phyloP scores from a whole-genome alignment of 23 tunicate genomes.

The Halocynthia aurantium region DNA sequence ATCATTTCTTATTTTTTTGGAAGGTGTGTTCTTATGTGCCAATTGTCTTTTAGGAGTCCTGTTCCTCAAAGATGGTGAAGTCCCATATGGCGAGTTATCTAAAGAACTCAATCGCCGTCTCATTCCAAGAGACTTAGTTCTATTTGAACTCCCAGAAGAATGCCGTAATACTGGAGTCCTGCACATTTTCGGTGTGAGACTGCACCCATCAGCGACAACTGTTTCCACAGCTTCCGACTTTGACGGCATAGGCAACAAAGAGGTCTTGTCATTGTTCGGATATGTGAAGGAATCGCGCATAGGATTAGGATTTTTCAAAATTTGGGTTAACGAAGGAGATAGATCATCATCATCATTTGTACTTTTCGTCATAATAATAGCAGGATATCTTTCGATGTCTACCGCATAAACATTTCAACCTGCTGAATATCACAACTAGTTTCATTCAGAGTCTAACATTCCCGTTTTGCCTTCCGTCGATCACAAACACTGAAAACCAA shows the following conservation, averaged over 20 bases:
- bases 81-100: not conserved
- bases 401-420: too few species aligned
- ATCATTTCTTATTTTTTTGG: too few species aligned
- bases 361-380: too few species aligned
- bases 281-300: not conserved
- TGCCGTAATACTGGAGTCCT: not conserved
- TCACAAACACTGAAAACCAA: too few species aligned
- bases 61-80: not conserved
- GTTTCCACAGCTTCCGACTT: too few species aligned
- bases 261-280: not conserved
- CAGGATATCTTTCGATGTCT: too few species aligned
- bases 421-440: too few species aligned
- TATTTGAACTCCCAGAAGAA: not conserved
- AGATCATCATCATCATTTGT: too few species aligned
- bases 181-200: not conserved
- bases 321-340: conserved; percentile 1
- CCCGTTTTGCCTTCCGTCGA: too few species aligned
- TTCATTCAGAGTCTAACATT: too few species aligned
- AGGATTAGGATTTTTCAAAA: not conserved
- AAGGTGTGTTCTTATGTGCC: too few species aligned
- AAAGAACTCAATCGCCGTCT: not conserved
- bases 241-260: not conserved
- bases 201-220: not conserved
- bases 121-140: conserved; percentile 2
- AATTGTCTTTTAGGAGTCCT: not conserved